Evolutionary conservation across 1,140 invertebrate species (phyloP).

Genomic region (Spodoptera litura): DNA sequence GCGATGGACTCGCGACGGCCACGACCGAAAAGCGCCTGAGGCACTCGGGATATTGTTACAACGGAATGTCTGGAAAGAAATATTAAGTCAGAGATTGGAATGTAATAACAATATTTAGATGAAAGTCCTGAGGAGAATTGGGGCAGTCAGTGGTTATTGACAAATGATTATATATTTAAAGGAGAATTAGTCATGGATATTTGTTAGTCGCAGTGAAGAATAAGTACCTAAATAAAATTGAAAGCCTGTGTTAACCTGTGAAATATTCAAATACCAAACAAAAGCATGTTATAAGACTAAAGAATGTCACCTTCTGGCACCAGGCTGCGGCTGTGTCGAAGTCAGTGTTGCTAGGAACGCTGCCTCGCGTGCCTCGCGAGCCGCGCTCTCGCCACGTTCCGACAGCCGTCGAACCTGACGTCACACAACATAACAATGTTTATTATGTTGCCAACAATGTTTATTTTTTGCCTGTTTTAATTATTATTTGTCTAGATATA

Average conservation of each 20-base stretch:
- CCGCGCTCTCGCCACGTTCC: slow-evolving; percentile 91
- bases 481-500: no score
- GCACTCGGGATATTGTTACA: slow-evolving; percentile 93
- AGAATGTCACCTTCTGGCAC: slow-evolving; percentile 87
- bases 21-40: slow-evolving; percentile 90
- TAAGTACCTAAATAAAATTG: no score
- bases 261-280: no score
- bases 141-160: no score
- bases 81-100: slow-evolving; percentile 14
- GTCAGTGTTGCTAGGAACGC: slow-evolving; percentile 93
- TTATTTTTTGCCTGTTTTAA: no score
- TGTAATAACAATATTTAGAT: neutral
- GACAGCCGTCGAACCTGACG: slow-evolving; percentile 90
- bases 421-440: neutral
- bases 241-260: no score
- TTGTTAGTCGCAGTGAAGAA: no score
- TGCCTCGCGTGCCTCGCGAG: slow-evolving; percentile 89
- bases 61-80: slow-evolving; percentile 90
- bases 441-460: no score
- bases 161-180: no score
- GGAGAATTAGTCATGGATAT: no score
- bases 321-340: slow-evolving; percentile 89
- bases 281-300: no score
- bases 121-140: no score
- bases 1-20: slow-evolving; percentile 92